Base-by-base conservation (phyloP, 2,888 invertebrate species). In the Carabus problematicus region DNA sequence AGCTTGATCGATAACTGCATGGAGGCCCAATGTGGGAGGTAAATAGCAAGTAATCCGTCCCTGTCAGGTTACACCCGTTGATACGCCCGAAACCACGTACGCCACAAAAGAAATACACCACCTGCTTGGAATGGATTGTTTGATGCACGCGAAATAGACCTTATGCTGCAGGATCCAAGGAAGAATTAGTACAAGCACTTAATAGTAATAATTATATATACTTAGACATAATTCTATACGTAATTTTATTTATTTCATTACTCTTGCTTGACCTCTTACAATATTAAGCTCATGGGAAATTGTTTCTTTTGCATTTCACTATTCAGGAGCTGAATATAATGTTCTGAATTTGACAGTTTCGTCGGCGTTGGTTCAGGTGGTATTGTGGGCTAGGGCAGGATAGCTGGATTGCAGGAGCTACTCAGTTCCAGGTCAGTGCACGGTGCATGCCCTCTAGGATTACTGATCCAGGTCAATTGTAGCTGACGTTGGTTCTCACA, bases 21-120 rank as follows among this genome's bases (percentile, higher is more conserved):
- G 29, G 52, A 16, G 52, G n/a, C 39, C 58, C 49, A 14, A n/a
- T 14, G 47, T 47, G 66, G 66, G 59, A 58, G 43, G 45, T 59
- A 66, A 66, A 66, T 66, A 58, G 58, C 49, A 18, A 40, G 66
- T 59, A 66, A 66, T 66, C 58, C 66, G 59, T 66, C 47, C 66
- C 58, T 66, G 66, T 66, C 66, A 66, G 19, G 66, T 47, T 47
- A 18, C 56, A 12, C 8, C 12, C 54, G 43, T 12, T 42, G 64
- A 64, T 64, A 64, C 43, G 43, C 29, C 29, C 29, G 6, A 29
- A 29, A 29, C 29, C 29, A 29, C 29, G 3, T 29, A 29, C 29
- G 29, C 61, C 49, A 47, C 47, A 40, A 47, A 49, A 3, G 16
- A n/a, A 4, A 29, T 55, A 12, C 49, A 40, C 40, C 60, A 12